A percentile compares a stretch with the other conserved stretches of the same genome.
Evolutionary conservation across 1,140 invertebrate species (phyloP).

Genomic region (Atopsyche davidsoni): DNA sequence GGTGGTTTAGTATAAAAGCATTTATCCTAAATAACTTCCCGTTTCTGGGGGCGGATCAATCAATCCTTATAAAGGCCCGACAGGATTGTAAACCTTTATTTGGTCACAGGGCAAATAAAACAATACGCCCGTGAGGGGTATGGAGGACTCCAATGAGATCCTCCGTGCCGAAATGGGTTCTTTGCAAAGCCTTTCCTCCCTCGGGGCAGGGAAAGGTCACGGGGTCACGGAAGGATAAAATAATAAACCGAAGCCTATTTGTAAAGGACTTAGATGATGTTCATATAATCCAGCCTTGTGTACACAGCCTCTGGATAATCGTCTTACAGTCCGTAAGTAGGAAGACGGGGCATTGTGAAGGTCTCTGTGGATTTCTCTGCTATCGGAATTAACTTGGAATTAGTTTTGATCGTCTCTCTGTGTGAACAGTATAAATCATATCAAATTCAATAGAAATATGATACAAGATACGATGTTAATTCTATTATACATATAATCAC

Average conservation of each 20-base stretch:
- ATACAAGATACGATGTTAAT: no score
- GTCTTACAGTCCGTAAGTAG: conserved; percentile 7
- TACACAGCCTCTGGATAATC: conserved; percentile 23
- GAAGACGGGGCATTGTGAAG: no score
- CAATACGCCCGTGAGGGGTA: conserved; percentile 18
- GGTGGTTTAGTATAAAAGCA: no score
- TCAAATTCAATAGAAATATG: no score
- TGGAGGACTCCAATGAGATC: conserved; percentile 18
- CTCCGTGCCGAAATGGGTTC: conserved; percentile 7
- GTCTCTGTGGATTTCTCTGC: no score
- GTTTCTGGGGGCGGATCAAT: no score
- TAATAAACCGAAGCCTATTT: conserved; percentile 29
- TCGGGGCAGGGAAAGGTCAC: conserved; percentile 20
- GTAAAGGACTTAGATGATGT: conserved; percentile 26
- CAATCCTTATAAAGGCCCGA: conserved; percentile 17
- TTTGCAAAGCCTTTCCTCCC: conserved; percentile 14
- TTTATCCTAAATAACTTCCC: no score
- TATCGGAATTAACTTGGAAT: no score
- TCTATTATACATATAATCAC: no score
- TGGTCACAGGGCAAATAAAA: conserved; percentile 26
- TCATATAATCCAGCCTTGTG: conserved; percentile 27
- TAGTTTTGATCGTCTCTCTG: no score
- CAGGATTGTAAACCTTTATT: conserved; percentile 22
- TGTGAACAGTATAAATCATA: no score
- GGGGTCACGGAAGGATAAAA: conserved; percentile 23